Evolutionary conservation across 1,140 invertebrate genomes (phyloP).

Genomic region (Galleria mellonella): DNA sequence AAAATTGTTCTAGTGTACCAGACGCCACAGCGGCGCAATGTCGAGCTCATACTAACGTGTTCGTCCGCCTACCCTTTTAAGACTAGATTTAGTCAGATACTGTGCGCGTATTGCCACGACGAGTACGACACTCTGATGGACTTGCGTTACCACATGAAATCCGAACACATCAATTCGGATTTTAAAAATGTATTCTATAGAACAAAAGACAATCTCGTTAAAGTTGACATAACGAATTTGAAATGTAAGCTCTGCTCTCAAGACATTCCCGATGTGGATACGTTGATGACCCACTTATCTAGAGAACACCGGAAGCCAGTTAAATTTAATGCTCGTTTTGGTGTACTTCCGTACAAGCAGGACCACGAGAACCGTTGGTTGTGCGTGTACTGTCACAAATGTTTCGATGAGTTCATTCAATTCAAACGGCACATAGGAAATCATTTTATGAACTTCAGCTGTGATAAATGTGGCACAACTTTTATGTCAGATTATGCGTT

Average conservation of each 20-base stretch:
- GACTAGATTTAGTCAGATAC: conserved; percentile 56
- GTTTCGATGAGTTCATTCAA: conserved; percentile 36
- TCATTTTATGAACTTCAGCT: conserved; percentile 59
- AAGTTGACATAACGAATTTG: conserved; percentile 58
- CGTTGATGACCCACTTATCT: conserved; percentile 50
- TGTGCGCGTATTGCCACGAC: conserved; percentile 57
- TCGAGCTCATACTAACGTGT: conserved; percentile 54
- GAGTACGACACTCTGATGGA: conserved; percentile 41
- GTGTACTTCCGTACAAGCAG: conserved; percentile 57
- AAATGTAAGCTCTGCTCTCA: conserved; percentile 48
- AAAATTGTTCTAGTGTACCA: conserved; percentile 60
- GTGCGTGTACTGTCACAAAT: conserved; percentile 51
- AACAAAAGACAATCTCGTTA: conserved; percentile 54
- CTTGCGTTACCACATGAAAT: conserved; percentile 43
- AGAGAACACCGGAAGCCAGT: conserved; percentile 47
- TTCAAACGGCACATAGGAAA: conserved; percentile 51
- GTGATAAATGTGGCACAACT: conserved; percentile 57
- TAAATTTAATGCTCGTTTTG: conserved; percentile 50
- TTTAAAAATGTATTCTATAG: conserved; percentile 60
- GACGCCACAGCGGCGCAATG: conserved; percentile 58
- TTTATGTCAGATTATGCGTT: conserved; percentile 53
- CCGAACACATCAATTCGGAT: conserved; percentile 41
- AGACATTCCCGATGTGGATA: conserved; percentile 40
- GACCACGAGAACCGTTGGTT: conserved; percentile 32
- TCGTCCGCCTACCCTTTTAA: conserved; percentile 63